Evolutionary conservation across 2,888 invertebrate genomes (phyloP).

Genomic region (Andrena chrysosceles): DNA sequence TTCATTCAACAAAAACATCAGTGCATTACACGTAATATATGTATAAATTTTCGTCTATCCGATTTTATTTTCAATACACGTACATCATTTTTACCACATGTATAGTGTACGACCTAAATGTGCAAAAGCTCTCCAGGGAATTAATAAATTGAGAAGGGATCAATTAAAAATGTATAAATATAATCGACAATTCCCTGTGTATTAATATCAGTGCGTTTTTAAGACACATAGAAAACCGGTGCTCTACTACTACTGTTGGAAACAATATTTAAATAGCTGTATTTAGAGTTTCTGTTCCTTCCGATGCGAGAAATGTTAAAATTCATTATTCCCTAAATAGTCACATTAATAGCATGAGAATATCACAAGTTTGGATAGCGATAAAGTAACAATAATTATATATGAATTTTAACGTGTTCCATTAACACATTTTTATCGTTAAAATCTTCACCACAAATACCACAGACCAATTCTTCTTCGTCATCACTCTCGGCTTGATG

Average conservation of each 20-base stretch:
- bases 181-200: slow-evolving; percentile 48
- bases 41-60: slow-evolving; percentile 66
- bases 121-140: slow-evolving; percentile 57
- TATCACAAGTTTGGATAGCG: slow-evolving; percentile 71
- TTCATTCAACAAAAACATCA: slow-evolving; percentile 20
- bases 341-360: slow-evolving; percentile 50
- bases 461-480: slow-evolving; percentile 80
- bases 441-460: slow-evolving; percentile 83
- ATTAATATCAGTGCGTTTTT: slow-evolving; percentile 63
- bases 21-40: slow-evolving; percentile 40
- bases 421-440: slow-evolving; percentile 80
- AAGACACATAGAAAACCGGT: slow-evolving; percentile 56
- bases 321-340: slow-evolving; percentile 43
- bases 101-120: slow-evolving; percentile 47
- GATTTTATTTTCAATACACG: slow-evolving; percentile 61
- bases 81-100: slow-evolving; percentile 47
- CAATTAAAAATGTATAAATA: slow-evolving; percentile 58
- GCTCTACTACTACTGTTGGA: slow-evolving; percentile 39
- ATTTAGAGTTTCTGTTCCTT: slow-evolving; percentile 15
- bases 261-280: slow-evolving; percentile 42
- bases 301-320: slow-evolving; percentile 19
- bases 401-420: slow-evolving; percentile 84
- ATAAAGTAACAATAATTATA: slow-evolving; percentile 75
- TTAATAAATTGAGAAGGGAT: slow-evolving; percentile 28
- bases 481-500: slow-evolving; percentile 76